Evolutionary conservation across 2,888 invertebrate genomes (phyloP), one percentile per base, ranked within the genome.

Genomic region (Scrobipalpa atriplicella): DNA sequence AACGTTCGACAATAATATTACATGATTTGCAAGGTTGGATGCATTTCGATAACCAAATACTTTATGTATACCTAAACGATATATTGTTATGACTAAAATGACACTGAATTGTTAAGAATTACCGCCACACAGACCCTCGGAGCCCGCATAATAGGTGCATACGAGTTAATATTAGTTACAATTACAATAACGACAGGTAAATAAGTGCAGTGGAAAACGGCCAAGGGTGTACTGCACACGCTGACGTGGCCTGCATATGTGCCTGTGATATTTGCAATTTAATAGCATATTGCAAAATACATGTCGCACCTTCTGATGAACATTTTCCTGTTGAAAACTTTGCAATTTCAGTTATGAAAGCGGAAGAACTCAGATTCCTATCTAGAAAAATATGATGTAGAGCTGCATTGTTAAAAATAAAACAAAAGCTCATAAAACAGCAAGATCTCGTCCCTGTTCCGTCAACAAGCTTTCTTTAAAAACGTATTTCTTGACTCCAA

Each of bases 121-220:
- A 62, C 61, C 41, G 9, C 68, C 66, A n/a, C n/a, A n/a, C n/a
- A n/a, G 69, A 73, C 72, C 73, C 71, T 75, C 76, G 66, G 69
- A 70, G 73, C 83, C 85, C 85, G 85, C 82, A 86, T 83, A 71
- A n/a, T n/a, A n/a, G 66, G 73, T 70, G 70, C 70, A 72, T 66
- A 68, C 70, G 63, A 68, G 69, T 77, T 73, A 73, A 78, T 83
- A 82, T 81, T 78, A 83, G 78, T 82, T 81, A 77, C 73, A 75
- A 80, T 82, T 82, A 77, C 73, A 74, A 80, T 76, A 71, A 72
- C 69, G 76, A 78, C 76, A 77, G 71, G 74, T 74, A 76, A 76
- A 79, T 79, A 79, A 76, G 70, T 73, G 69, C 58, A 75, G 73
- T 77, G 79, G 78, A 85, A 84, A 76, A 80, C 80, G 81, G 82